phyloP scores from a whole-genome alignment of 2,797 vertebrate genomes.

The Podarcis lilfordi region DNA sequence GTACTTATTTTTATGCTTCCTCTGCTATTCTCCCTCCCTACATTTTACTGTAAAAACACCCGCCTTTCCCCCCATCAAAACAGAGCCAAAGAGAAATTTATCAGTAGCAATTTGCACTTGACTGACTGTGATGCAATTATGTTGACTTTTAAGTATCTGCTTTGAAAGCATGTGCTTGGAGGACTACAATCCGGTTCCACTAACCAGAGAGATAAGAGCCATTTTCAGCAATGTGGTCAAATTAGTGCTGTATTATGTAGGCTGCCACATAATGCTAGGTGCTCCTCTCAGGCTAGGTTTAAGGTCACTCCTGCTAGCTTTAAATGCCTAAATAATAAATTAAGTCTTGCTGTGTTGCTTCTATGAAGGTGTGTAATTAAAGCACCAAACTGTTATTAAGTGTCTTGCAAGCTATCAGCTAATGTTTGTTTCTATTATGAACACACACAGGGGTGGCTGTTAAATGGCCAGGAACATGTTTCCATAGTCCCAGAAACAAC shows the following conservation, averaged over 20 bases:
- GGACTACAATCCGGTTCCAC: not conserved
- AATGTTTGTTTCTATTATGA: slow-evolving; percentile 4
- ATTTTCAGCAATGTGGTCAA: not conserved
- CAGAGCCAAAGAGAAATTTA: not conserved
- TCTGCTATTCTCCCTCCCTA: not conserved
- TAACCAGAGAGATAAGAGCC: not conserved
- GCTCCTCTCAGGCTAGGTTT: not conserved
- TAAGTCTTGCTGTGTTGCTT: not conserved
- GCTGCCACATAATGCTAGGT: not conserved
- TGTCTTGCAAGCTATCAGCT: not conserved
- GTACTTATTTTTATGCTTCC: not conserved
- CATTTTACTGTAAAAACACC: not conserved
- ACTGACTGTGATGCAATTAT: not conserved
- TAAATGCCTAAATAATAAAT: slow-evolving; percentile 21
- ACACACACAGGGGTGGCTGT: not conserved
- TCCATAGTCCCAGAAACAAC: not conserved
- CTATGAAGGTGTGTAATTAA: slow-evolving; percentile 20
- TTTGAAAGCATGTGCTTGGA: not conserved
- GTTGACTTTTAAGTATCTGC: not conserved
- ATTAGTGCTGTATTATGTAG: slow-evolving; percentile 4
- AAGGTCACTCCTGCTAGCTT: not conserved
- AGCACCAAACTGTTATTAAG: not conserved
- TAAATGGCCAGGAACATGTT: slow-evolving; percentile 15
- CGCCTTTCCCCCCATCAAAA: not conserved
- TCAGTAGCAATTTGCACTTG: not conserved